These are phyloP conservation scores for Hypotaenidia okinawae DNA, from an alignment of 2,797 vertebrate genomes.

Conservation along the genomic window DNA sequence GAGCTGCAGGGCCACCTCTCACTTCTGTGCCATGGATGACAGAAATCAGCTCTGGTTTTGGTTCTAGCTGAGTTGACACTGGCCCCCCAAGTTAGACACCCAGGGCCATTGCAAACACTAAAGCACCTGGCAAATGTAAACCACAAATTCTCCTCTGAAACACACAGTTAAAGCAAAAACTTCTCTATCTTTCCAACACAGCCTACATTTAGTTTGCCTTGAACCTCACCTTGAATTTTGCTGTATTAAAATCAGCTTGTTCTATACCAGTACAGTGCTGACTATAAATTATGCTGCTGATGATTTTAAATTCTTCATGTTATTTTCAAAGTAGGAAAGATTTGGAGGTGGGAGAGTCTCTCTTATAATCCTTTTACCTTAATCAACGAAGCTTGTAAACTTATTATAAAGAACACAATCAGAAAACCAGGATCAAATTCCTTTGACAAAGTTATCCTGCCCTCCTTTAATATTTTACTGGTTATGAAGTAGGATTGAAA, in stretches of 20 bases:
- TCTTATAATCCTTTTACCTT: conserved; percentile 12
- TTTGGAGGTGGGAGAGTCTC: background rate
- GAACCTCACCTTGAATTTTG: background rate
- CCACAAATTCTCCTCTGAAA: background rate
- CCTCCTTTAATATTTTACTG: background rate
- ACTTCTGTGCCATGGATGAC: rapidly evolving
- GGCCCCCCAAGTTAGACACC: background rate
- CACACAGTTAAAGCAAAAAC: background rate
- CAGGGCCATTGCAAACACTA: background rate
- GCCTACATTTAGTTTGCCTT: background rate
- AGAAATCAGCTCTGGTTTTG: background rate
- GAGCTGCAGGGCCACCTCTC: background rate
- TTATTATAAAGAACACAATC: background rate
- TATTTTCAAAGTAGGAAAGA: background rate
- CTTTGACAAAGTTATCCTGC: conserved; percentile 7
- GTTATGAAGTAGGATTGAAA: conserved; percentile 9
- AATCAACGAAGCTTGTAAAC: background rate
- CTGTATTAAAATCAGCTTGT: background rate
- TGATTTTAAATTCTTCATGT: background rate
- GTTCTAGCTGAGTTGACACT: background rate
- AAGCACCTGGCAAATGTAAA: background rate
- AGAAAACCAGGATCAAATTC: background rate
- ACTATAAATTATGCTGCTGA: background rate
- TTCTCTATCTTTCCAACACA: background rate
- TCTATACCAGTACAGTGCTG: background rate